Base-by-base conservation (phyloP, 2,888 invertebrate species). In the Rhaphigaster nebulosa region DNA sequence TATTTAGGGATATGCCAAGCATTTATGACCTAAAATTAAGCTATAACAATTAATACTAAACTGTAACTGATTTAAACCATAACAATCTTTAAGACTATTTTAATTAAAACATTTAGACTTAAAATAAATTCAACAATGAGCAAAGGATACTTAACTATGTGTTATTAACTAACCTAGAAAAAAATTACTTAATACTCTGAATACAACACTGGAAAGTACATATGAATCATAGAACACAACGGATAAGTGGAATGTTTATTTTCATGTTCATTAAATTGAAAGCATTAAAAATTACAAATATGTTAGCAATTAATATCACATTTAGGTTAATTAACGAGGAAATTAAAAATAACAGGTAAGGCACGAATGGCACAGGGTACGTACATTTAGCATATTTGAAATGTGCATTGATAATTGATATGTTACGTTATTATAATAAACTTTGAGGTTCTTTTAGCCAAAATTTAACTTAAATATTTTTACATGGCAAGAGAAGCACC, bases 61-160 rank as follows among this genome's bases (percentile, higher is more conserved):
- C 29, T 65, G n/a, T 38, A 45, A 84, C 45, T 45, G 12, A 84
- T 45, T 45, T n/a, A 84, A 84, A 84, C 13, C n/a, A 84, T 45
- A 84, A 76, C 70, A 76, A 76, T 38, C 20, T 84, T 50, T 84
- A n/a, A 45, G 29, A 45, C 12, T 84, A 84, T 84, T 50, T 45
- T 84, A 45, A 45, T 84, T 41, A 45, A 38, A 80, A 26, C 1
- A 23, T 26, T 41, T 41, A 41, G 8, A n/a, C 45, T 84, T 84
- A 84, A 84, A 84, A 84, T 84, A 84, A 84, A 84, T 45, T 84
- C 45, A 84, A 45, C 41, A 84, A 84, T 84, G 84, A 84, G 84
- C 84, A 84, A 45, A 84, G 20, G 50, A 84, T 45, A 84, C 84
- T n/a, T 84, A 84, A 45, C n/a, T n/a, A 50, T 84, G 45, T 45